phyloP scores from a whole-genome alignment of 2,888 invertebrate species.

The Cabera pusaria region DNA sequence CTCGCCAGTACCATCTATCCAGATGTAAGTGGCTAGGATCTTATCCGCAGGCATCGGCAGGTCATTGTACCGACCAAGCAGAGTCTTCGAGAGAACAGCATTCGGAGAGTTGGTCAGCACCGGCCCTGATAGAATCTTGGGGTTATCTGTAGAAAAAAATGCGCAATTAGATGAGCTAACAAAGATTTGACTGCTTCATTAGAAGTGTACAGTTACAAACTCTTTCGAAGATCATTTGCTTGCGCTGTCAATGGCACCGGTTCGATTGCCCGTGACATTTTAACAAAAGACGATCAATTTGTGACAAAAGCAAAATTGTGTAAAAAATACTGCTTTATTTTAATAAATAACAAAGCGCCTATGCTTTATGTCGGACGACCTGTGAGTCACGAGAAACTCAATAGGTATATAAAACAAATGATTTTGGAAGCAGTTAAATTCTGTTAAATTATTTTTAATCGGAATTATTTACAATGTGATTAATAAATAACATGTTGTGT shows the following conservation, averaged over 20 bases:
- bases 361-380: neutral
- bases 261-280: too few species aligned
- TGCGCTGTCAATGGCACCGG: constrained; percentile 35
- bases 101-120: constrained; percentile 89
- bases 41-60: constrained; percentile 90
- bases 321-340: neutral
- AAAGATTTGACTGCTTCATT: too few species aligned
- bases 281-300: too few species aligned
- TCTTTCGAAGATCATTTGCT: constrained; percentile 38
- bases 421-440: constrained; percentile 6
- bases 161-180: too few species aligned
- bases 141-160: constrained; percentile 63
- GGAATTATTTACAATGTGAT: too few species aligned
- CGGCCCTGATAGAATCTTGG: constrained; percentile 74
- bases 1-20: constrained; percentile 97
- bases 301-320: too few species aligned
- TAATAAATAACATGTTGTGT: too few species aligned
- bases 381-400: constrained; percentile 3
- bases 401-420: constrained; percentile 13
- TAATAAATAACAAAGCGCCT: neutral
- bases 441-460: too few species aligned
- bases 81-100: constrained; percentile 90
- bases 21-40: constrained; percentile 94
- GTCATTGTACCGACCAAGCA: constrained; percentile 88
- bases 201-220: constrained; percentile 33